A percentile compares a stretch with the other conserved stretches of the same genome.
Conservation (phyloP, 2,888 invertebrate species). For the Melanotus villosus region DNA sequence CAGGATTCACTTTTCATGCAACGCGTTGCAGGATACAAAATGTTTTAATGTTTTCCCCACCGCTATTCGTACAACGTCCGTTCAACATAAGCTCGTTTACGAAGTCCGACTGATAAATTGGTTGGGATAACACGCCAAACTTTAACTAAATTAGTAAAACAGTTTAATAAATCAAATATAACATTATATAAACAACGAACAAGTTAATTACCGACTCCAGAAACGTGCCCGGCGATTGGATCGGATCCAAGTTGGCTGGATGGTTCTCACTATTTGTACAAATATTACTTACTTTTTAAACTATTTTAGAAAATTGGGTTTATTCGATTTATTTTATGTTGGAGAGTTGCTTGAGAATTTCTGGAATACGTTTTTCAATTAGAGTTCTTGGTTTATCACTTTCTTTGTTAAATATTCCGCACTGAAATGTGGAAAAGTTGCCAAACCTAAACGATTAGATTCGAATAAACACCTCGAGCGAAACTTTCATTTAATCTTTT, state of each 20-base stretch:
- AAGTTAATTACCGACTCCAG: conserved; percentile 42
- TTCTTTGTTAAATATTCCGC: no score
- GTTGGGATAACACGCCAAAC: conserved; percentile 42
- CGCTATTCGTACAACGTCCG: conserved; percentile 27
- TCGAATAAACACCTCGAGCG: no score
- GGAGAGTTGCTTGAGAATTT: no score
- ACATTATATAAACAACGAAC: conserved; percentile 47
- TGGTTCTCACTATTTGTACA: background rate
- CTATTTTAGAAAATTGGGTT: no score
- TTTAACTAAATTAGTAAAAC: conserved; percentile 46
- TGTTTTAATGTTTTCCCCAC: conserved; percentile 30
- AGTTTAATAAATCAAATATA: conserved; percentile 42
- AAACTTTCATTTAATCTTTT: no score
- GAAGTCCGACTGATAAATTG: conserved; percentile 43
- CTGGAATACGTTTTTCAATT: no score
- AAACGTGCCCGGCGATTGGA: conserved; percentile 38
- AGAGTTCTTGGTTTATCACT: no score
- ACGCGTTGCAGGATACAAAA: conserved; percentile 22
- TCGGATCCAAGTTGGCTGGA: conserved; percentile 29
- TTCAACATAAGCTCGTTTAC: conserved; percentile 42
- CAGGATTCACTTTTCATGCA: conserved; percentile 4
- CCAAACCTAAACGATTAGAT: no score
- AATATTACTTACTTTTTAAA: no score
- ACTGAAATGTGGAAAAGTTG: no score
- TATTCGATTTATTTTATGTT: no score